Evolutionary conservation across 2,797 vertebrate genomes (phyloP).

Genomic region (Scolopax rusticola): DNA sequence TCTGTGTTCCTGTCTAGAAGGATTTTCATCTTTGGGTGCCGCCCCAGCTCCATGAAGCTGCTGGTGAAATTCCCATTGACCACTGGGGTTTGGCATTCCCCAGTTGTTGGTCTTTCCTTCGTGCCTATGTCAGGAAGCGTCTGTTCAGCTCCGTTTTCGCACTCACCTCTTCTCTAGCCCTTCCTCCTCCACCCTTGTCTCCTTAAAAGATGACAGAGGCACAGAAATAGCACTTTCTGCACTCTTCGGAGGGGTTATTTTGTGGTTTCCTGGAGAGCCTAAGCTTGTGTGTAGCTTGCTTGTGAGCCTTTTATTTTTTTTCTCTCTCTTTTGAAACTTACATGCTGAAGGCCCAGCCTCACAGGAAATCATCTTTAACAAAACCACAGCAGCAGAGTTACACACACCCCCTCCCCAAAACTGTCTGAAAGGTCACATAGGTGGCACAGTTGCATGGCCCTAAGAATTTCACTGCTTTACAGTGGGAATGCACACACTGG

Average conservation of each 20-base stretch:
- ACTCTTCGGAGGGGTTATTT: slow-evolving; percentile 30
- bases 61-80: neutral
- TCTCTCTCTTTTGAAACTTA: neutral
- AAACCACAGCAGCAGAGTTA: slow-evolving; percentile 42
- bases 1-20: slow-evolving; percentile 43
- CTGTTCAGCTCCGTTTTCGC: neutral
- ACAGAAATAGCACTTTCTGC: slow-evolving; percentile 13
- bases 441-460: slow-evolving; percentile 42
- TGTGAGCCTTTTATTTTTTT: neutral
- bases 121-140: rapidly evolving
- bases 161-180: neutral
- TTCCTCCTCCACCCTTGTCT: neutral
- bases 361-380: slow-evolving; percentile 55
- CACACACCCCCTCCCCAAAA: neutral
- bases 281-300: slow-evolving; percentile 26
- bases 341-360: neutral
- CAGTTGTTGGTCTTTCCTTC: rapidly evolving
- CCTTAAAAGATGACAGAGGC: neutral
- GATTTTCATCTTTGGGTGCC: neutral
- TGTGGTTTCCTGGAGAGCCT: slow-evolving; percentile 73
- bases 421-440: slow-evolving; percentile 29
- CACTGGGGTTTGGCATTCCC: neutral
- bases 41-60: neutral
- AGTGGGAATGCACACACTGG: slow-evolving; percentile 10
- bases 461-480: slow-evolving; percentile 10